Evolutionary conservation across 2,888 invertebrate species (phyloP).

Genomic region (Heliconius ismenius): DNA sequence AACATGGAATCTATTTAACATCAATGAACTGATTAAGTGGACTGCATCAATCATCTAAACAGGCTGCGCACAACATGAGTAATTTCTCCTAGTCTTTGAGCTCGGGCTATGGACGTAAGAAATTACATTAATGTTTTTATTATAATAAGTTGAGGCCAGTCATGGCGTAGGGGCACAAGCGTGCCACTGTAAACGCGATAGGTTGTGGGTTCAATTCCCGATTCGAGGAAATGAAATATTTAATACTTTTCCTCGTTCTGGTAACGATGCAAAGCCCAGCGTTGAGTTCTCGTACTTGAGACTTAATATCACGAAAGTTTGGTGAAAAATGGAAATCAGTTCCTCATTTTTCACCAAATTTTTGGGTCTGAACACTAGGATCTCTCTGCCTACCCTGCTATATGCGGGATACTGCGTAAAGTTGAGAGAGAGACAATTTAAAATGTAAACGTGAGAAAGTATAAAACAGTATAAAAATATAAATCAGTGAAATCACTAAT

Average conservation of each 20-base stretch:
- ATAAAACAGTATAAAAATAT: neutral
- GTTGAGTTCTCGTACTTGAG: too few species aligned
- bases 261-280: too few species aligned
- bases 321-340: too few species aligned
- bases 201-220: neutral
- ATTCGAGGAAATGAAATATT: too few species aligned
- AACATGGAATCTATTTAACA: slow-evolving; percentile 50
- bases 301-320: too few species aligned
- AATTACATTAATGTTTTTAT: slow-evolving; percentile 20
- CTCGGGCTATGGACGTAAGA: slow-evolving; percentile 14
- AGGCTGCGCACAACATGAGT: slow-evolving; percentile 49
- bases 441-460: neutral
- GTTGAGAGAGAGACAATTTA: too few species aligned
- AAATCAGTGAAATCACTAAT: neutral
- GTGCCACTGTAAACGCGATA: neutral
- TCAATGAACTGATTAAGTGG: slow-evolving; percentile 68
- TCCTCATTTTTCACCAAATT: too few species aligned
- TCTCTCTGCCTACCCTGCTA: neutral
- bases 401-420: neutral
- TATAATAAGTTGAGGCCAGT: neutral
- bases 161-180: neutral
- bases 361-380: neutral
- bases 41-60: slow-evolving; percentile 69
- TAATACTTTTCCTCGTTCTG: too few species aligned
- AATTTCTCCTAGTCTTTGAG: slow-evolving; percentile 43